phyloP scores from a whole-genome alignment of 2,113 vertebrate genomes.

The Gyps fulvus region DNA sequence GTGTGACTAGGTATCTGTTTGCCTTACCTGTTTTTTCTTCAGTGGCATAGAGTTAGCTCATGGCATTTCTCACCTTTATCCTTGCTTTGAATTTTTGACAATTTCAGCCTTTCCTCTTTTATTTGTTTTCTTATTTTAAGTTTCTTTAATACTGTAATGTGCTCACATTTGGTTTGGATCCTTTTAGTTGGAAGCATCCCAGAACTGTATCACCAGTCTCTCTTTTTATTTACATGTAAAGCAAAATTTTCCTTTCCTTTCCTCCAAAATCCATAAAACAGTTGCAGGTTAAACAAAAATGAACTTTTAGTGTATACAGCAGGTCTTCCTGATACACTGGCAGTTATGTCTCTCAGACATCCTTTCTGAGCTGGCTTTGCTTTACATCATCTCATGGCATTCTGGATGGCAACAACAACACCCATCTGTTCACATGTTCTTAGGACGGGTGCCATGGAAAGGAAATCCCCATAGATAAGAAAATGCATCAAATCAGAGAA shows the following conservation, averaged over 20 bases:
- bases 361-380: not conserved
- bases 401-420: not conserved
- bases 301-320: not conserved
- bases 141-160: not conserved
- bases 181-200: not conserved
- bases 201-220: not conserved
- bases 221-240: not conserved
- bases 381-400: not conserved
- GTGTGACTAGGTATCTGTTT: not conserved
- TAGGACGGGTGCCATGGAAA: not conserved
- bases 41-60: accelerated
- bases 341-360: not conserved
- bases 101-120: not conserved
- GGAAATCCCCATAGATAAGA: not conserved
- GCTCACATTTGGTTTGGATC: not conserved
- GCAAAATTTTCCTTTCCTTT: not conserved
- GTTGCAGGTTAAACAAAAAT: not conserved
- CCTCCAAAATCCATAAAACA: not conserved
- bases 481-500: not conserved
- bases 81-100: not conserved
- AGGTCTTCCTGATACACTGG: not conserved
- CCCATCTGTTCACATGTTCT: not conserved
- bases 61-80: not conserved
- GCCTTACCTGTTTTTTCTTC: not conserved
- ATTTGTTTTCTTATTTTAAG: not conserved